Evolutionary conservation across 1,140 invertebrate genomes (phyloP).

Genomic region (Neodiprion fabricii): DNA sequence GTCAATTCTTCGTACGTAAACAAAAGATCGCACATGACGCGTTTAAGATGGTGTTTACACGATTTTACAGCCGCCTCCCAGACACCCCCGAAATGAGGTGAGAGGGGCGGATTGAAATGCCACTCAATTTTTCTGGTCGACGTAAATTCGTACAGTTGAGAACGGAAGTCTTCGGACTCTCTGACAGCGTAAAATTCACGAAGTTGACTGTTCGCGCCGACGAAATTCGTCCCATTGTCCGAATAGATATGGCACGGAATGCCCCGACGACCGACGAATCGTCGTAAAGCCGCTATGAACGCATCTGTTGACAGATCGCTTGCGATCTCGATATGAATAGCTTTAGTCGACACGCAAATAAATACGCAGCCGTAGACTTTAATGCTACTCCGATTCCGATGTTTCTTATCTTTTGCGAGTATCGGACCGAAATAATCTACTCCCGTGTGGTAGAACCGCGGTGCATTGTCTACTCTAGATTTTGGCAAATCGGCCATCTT

Average conservation of each 20-base stretch:
- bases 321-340: conserved; percentile 41
- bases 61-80: conserved; percentile 31
- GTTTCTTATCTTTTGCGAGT: conserved; percentile 22
- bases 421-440: conserved; percentile 50
- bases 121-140: conserved; percentile 4
- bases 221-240: conserved; percentile 27
- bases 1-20: background rate
- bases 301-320: conserved; percentile 30
- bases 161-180: background rate
- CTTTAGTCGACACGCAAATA: conserved; percentile 35
- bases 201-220: conserved; percentile 27
- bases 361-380: conserved; percentile 33
- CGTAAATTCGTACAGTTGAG: background rate
- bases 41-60: conserved; percentile 30
- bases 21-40: conserved; percentile 25
- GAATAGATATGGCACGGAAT: conserved; percentile 18
- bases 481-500: conserved; percentile 43
- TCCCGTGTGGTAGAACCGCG: conserved; percentile 37
- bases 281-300: conserved; percentile 35
- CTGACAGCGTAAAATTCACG: conserved; percentile 6
- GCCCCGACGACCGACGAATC: conserved; percentile 33
- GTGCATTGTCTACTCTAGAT: conserved; percentile 26
- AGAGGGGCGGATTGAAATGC: conserved; percentile 26
- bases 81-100: conserved; percentile 31
- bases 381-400: conserved; percentile 13